A percentile compares a stretch with the other conserved stretches of the same genome.
phyloP scores from a whole-genome alignment of 2,888 invertebrate species.

The Bombylius major region DNA sequence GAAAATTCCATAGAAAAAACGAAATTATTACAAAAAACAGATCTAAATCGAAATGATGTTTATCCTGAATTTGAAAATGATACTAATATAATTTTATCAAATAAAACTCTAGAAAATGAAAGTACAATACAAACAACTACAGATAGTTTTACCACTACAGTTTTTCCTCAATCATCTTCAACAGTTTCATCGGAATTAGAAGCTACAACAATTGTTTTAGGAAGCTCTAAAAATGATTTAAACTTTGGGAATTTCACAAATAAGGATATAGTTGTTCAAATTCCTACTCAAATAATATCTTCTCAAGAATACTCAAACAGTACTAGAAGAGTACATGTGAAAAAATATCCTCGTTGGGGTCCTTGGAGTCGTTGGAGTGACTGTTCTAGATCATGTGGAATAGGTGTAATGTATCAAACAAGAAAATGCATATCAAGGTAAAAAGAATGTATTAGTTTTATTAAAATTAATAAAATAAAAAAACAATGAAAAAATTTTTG shows the following conservation, averaged over 20 bases:
- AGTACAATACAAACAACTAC: neutral
- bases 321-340: conserved; percentile 14
- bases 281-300: no score
- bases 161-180: no score
- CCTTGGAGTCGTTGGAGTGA: conserved; percentile 66
- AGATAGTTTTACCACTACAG: neutral
- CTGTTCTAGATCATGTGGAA: conserved; percentile 75
- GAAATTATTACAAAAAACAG: conserved; percentile 1
- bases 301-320: no score
- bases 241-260: no score
- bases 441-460: neutral
- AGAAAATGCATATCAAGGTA: conserved; percentile 33
- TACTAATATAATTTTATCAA: conserved; percentile 7
- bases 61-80: conserved; percentile 23
- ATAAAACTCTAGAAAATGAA: no score
- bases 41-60: conserved; percentile 28
- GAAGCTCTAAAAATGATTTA: no score
- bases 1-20: neutral
- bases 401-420: conserved; percentile 47
- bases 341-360: conserved; percentile 51
- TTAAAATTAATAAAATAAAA: no score
- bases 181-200: no score
- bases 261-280: no score
- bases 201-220: no score
- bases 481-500: no score